Evolutionary conservation across 2,113 vertebrate genomes (phyloP), one percentile per base, ranked within the genome.

Genomic region (Lichenostomus cassidix): DNA sequence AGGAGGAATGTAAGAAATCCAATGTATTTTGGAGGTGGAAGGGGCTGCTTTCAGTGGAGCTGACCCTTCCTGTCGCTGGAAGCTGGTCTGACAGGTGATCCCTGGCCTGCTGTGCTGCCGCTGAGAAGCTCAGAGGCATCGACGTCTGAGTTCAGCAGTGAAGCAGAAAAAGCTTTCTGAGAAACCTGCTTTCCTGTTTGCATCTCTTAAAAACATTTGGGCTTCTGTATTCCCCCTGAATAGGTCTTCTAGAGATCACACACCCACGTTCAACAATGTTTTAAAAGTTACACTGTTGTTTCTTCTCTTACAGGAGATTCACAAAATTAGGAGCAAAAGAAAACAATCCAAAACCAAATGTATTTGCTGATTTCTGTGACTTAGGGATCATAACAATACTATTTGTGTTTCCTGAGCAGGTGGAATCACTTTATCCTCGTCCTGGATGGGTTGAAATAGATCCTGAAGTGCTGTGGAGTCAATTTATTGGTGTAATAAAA

Each of bases 361-460:
- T 42, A 15, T 63, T 75, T 37, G 10, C 9, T 71, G 24, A 12
- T 52, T 71, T 65, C 41, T 68, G 25, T 79, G 31, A 53, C n/a
- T n/a, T 80, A 41, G 77, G n/a, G 8, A 29, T 89, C 10, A 4
- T 52, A 81, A 80, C 41, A 20, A 28, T 58, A 47, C 33, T 78
- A 24, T 80, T 17, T 95, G 8, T 95, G 69, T 96, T 96, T 49
- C 16, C 3, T 42, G 7, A 92, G 91, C 96, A 99, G 99, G 97
- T 99, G 42, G 94, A 98, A 33, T 97, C 96, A 2, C 89, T 99
- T 86, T 98, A 98, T 97, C 99, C 99, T 85, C 96, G 81, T 42
- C 86, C 95, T 20, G 99, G 99, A 31, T 97, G 98, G 96, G 99
- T 99, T 92, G 99, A 99, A 96, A 97, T 99, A 84, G 98, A 99